These are phyloP conservation scores for Cirrhinus mrigala DNA, from an alignment of 2,797 vertebrate genomes.

Conservation along the genomic window DNA sequence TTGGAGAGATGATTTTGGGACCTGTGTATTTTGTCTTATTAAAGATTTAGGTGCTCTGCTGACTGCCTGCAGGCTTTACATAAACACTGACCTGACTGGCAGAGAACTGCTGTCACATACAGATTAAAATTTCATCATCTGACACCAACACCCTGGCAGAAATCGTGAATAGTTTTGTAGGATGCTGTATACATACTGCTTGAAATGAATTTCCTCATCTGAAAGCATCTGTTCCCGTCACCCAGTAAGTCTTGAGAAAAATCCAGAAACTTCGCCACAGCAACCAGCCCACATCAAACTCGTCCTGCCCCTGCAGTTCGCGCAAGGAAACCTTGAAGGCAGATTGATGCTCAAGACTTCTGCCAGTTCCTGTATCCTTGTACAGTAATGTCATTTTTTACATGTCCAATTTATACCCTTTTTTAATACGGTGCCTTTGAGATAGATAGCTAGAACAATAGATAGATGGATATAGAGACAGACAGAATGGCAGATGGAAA, in stretches of 20 bases:
- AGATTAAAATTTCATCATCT: conserved; percentile 47
- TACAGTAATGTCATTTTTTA: neutral
- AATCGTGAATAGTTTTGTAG: conserved; percentile 13
- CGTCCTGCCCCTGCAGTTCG: neutral
- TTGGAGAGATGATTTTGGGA: conserved; percentile 40
- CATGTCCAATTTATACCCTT: neutral
- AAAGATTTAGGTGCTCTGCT: conserved; percentile 46
- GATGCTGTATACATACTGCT: neutral
- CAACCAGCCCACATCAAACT: neutral
- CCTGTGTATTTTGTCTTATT: conserved; percentile 49
- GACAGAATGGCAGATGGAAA: neutral
- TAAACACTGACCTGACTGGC: conserved; percentile 41
- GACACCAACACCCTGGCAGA: conserved; percentile 40
- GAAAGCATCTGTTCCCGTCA: neutral
- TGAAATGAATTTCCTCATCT: neutral
- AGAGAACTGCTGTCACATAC: conserved; percentile 40
- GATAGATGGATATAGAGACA: neutral
- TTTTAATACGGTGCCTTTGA: neutral
- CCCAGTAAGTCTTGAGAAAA: neutral
- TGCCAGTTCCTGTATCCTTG: neutral
- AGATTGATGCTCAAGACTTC: neutral
- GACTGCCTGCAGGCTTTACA: conserved; percentile 48
- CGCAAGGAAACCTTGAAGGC: neutral
- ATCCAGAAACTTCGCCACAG: neutral
- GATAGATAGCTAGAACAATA: neutral